phyloP scores from a whole-genome alignment of 2,113 vertebrate species.

The Neodontobutis hainanensis region DNA sequence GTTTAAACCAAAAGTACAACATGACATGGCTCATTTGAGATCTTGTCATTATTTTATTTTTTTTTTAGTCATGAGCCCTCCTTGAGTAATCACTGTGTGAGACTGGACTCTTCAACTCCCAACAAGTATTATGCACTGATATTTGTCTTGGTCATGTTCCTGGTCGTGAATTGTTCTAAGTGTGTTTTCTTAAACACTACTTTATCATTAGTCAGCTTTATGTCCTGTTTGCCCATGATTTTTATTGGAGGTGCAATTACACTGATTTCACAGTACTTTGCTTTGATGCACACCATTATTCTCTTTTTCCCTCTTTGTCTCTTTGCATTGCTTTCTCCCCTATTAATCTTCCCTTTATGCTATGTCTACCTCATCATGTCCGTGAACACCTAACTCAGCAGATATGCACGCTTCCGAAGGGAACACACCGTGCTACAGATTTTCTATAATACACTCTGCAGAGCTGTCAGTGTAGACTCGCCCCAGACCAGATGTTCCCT shows the following conservation, averaged over 20 bases:
- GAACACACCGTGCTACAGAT: slow-evolving; percentile 35
- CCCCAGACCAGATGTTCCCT: slow-evolving; percentile 63
- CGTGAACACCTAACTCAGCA: slow-evolving; percentile 61
- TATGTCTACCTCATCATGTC: slow-evolving; percentile 55
- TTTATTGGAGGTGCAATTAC: slow-evolving; percentile 22
- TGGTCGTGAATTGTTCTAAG: no score
- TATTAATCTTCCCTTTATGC: slow-evolving; percentile 57
- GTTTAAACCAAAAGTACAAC: no score
- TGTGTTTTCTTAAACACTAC: no score
- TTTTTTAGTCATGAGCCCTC: no score
- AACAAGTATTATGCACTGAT: no score
- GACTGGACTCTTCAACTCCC: no score
- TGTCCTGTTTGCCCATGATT: no score
- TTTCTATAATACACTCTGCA: slow-evolving; percentile 43
- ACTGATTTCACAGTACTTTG: slow-evolving; percentile 25
- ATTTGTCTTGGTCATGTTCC: no score
- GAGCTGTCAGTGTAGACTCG: slow-evolving; percentile 50
- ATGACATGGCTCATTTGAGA: no score
- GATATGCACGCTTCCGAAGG: slow-evolving; percentile 21
- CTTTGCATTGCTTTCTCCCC: slow-evolving; percentile 18
- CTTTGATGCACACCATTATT: slow-evolving; percentile 48
- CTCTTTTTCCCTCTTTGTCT: slow-evolving; percentile 12
- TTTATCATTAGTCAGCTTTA: no score
- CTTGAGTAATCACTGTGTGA: no score
- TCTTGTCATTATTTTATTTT: no score